phyloP scores from a whole-genome alignment of 2,797 vertebrate species.

The Chromis chromis region DNA sequence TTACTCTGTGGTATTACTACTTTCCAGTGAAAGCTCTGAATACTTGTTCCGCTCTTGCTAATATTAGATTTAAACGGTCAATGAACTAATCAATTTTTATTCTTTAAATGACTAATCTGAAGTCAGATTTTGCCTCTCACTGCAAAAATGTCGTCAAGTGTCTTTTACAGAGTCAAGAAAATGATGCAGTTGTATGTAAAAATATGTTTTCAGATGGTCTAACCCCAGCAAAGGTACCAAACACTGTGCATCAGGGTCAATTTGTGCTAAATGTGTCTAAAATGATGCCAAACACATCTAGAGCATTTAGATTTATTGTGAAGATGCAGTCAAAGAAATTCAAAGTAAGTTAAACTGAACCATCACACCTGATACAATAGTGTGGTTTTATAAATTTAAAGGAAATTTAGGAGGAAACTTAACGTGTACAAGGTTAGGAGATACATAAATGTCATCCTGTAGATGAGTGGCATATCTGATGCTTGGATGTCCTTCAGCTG shows the following conservation, averaged over 20 bases:
- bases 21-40: not conserved
- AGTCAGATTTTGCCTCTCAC: not conserved
- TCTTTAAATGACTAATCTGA: not conserved
- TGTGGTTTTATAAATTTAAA: not conserved
- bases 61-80: not conserved
- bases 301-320: not conserved
- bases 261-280: not conserved
- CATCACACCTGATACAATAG: not conserved
- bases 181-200: not conserved
- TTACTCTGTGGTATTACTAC: not conserved
- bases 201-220: too few relatives aligned
- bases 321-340: not conserved
- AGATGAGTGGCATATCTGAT: constrained; percentile 7
- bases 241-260: not conserved
- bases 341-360: not conserved
- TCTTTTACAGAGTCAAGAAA: not conserved
- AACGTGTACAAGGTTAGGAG: not conserved
- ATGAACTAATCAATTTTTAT: not conserved
- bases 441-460: not conserved
- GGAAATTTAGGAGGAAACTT: not conserved
- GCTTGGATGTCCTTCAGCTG: constrained; percentile 22
- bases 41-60: not conserved
- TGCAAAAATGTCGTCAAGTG: not conserved
- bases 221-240: too few relatives aligned
- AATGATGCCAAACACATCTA: not conserved